Evolutionary conservation across 2,888 invertebrate species (phyloP).

Genomic region (Cerceris rybyensis): DNA sequence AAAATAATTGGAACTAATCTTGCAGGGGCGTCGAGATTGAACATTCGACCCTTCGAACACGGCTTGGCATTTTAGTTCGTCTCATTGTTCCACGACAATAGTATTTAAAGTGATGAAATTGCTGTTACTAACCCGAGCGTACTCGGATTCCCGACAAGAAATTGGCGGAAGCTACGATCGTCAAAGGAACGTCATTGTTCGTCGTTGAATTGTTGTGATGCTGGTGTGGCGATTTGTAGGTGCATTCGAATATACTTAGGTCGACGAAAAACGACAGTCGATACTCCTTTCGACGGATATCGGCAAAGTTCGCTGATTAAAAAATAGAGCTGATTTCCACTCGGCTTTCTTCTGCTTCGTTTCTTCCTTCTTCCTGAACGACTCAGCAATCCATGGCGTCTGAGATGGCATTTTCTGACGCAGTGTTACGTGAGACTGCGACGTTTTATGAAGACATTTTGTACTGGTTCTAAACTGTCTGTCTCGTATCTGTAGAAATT

Average conservation of each 20-base stretch:
- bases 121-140: not conserved
- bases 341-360: too few relatives aligned
- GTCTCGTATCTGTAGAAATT: too few relatives aligned
- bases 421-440: too few relatives aligned
- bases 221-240: not conserved
- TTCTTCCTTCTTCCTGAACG: not conserved
- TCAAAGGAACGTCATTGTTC: slow-evolving; percentile 4
- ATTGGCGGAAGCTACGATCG: not conserved
- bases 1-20: slow-evolving; percentile 6
- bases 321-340: not conserved
- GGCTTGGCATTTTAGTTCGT: not conserved
- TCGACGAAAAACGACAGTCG: too few relatives aligned
- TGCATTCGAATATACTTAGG: not conserved
- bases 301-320: not conserved
- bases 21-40: not conserved
- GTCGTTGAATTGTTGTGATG: slow-evolving; percentile 10
- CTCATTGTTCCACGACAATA: slow-evolving; percentile 12
- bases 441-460: too few relatives aligned
- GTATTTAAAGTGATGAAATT: slow-evolving; percentile 12
- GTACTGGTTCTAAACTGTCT: too few relatives aligned
- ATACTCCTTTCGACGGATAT: not conserved
- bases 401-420: too few relatives aligned
- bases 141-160: not conserved
- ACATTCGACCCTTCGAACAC: not conserved
- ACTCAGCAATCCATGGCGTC: not conserved